Base-by-base conservation (phyloP, 1,140 invertebrate genomes). In the Ceratina australensis region DNA sequence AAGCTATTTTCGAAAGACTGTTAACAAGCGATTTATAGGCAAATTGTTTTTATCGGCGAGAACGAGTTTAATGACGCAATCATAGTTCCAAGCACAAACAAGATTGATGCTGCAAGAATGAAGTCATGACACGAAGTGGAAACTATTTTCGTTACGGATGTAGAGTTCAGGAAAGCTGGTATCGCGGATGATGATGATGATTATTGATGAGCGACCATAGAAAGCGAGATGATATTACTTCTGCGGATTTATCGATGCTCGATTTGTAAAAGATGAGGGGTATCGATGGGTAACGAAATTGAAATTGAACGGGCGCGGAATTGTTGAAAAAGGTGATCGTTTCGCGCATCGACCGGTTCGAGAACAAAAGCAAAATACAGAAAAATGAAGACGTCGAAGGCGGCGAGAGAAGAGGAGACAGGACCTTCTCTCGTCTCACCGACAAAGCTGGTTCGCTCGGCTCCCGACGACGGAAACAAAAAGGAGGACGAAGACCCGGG, bases 381-480 rank as follows among this genome's bases (percentile, higher is more conserved):
- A 72, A 72, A 77, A 71, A 82, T 77, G 72, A 80, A 50, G 65
- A 80, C 33, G 56, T 82, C 33, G 50, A 57, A 42, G 57, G n/a
- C 2, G 20, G 15, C 3, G 28, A 52, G n/a, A 20, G 50, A 13
- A 33, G 13, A 15, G 33, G 33, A 5, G 49, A 15, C 20, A 18
- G 47, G 28, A 52, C 26, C 56, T 33, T 63, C 63, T 78, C 71
- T 73, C 80, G 76, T 65, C 56, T 20, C 18, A 10, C 66, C 76
- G 72, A 83, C 76, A 79, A 81, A 83, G 80, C 61, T 57, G 60
- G 50, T 67, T 75, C 76, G 28, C 72, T 75, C 76, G 24, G 54
- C 42, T 72, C 50, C 42, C 22, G 65, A 52, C 33, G 12, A 22
- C 22, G 49, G n/a, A 73, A 66, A 72, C 10, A 49, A 57, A 73